Evolutionary conservation across 2,888 invertebrate species (phyloP).

Genomic region (Microchrysa polita): DNA sequence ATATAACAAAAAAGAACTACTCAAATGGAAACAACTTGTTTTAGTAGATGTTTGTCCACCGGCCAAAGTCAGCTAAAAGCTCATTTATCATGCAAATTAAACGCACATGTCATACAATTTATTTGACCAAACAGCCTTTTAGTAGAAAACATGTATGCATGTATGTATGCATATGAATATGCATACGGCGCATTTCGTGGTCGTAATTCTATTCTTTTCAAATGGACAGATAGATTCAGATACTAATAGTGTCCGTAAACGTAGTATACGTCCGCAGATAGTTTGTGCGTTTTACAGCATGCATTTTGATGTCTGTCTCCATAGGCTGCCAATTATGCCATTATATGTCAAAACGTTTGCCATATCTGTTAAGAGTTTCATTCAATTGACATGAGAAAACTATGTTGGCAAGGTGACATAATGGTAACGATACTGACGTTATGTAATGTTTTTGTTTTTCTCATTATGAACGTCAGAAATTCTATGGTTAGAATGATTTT

Average conservation of each 20-base stretch:
- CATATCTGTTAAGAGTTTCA: constrained; percentile 4
- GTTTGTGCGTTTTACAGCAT: constrained; percentile 6
- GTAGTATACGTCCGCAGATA: background rate
- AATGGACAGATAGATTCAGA: background rate
- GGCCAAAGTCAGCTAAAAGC: background rate
- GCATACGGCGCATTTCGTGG: background rate
- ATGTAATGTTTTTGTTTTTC: background rate
- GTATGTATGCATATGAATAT: too few species aligned
- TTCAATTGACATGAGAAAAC: constrained; percentile 32
- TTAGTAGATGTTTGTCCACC: constrained; percentile 7
- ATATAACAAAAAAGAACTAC: constrained; percentile 5
- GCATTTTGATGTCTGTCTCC: constrained; percentile 29
- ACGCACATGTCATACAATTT: constrained; percentile 40
- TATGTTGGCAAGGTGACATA: constrained; percentile 40
- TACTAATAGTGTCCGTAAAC: too few species aligned
- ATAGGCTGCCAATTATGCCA: constrained; percentile 40
- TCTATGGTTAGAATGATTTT: background rate
- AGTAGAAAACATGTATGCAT: background rate
- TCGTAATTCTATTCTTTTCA: constrained; percentile 7
- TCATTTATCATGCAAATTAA: constrained; percentile 39
- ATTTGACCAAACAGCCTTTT: constrained; percentile 16
- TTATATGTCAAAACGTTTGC: constrained; percentile 37
- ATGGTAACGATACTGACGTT: constrained; percentile 36
- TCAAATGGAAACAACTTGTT: constrained; percentile 13
- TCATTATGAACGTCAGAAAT: background rate